These are phyloP conservation scores for Sanderia malayensis DNA, from an alignment of 30 jellyfish, hydroid and myxozoan species.

Conservation along the genomic window DNA sequence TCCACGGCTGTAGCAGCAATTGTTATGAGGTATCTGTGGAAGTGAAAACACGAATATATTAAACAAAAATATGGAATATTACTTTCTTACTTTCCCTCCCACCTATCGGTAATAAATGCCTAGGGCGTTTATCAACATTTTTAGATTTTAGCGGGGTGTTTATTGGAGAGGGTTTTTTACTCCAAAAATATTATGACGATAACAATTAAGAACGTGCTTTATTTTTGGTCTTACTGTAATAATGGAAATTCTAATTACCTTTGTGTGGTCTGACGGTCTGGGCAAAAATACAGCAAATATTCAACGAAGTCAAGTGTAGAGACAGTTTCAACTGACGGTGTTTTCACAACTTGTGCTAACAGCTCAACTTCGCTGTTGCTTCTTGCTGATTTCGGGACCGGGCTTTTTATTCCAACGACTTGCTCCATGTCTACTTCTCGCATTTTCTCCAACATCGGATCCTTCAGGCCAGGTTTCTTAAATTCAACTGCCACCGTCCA, in stretches of 20 bases:
- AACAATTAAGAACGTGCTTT: neutral
- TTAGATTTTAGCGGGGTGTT: too few relatives aligned
- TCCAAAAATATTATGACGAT: neutral
- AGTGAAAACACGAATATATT: too few relatives aligned
- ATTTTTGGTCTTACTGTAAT: neutral
- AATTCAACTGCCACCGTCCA: slow-evolving; percentile 21
- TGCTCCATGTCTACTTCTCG: neutral
- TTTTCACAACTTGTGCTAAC: slow-evolving; percentile 12
- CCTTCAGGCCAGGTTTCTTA: neutral
- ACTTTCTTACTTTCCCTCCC: neutral
- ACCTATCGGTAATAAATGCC: too few relatives aligned
- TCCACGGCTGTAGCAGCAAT: slow-evolving; percentile 16
- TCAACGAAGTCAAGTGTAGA: neutral
- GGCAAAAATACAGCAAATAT: slow-evolving; percentile 9
- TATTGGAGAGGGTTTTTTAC: too few relatives aligned
- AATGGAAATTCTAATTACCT: neutral
- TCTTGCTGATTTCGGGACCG: neutral
- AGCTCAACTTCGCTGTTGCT: slow-evolving; percentile 1
- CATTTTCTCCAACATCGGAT: slow-evolving; percentile 10
- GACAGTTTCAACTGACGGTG: slow-evolving; percentile 16
- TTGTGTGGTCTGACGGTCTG: slow-evolving; percentile 9
- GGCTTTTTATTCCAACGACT: neutral
- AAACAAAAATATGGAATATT: too few relatives aligned
- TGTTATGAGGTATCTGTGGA: neutral
- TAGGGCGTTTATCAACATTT: too few relatives aligned